Percentiles rank a stretch among this genome's conserved stretches.
Evolutionary conservation across 1,140 invertebrate species (phyloP).

Genomic region (Lordiphosa stackelbergi): DNA sequence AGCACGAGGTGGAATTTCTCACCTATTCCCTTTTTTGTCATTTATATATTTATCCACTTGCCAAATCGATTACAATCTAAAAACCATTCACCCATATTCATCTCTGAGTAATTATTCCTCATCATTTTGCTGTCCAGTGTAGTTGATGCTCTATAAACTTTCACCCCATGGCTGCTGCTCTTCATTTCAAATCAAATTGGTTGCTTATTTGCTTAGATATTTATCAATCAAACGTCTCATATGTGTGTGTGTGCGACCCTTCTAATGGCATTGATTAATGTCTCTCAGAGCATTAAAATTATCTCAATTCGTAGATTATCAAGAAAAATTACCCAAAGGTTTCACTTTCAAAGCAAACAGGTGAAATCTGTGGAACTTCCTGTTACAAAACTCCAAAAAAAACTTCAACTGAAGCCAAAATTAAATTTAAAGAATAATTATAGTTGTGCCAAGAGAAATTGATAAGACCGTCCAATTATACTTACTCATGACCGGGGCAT

Average conservation of each 20-base stretch:
- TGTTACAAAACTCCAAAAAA: conserved; percentile 9
- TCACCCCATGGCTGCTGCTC: no score
- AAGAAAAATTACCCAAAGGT: conserved; percentile 16
- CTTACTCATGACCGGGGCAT: conserved; percentile 22
- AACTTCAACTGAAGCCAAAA: conserved; percentile 15
- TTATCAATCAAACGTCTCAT: conserved; percentile 28
- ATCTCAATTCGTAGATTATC: conserved; percentile 3
- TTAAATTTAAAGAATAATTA: conserved; percentile 54
- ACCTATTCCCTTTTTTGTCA: no score
- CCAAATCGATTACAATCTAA: no score
- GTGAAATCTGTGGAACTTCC: conserved; percentile 35
- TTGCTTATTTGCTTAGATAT: conserved; percentile 30
- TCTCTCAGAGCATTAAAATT: conserved; percentile 15
- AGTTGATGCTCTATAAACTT: no score
- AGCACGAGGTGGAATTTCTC: no score
- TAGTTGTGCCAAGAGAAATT: conserved; percentile 23
- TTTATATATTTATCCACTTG: no score
- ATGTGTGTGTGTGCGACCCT: conserved; percentile 5
- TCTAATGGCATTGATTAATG: conserved; percentile 44
- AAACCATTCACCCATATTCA: no score
- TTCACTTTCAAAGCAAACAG: conserved; percentile 52
- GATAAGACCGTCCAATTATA: conserved; percentile 51
- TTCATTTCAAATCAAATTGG: no score
- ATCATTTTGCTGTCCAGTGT: no score
- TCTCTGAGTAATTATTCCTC: no score